These are phyloP conservation scores for Alcis repandata DNA, from an alignment of 2,888 invertebrate species.

Conservation along the genomic window DNA sequence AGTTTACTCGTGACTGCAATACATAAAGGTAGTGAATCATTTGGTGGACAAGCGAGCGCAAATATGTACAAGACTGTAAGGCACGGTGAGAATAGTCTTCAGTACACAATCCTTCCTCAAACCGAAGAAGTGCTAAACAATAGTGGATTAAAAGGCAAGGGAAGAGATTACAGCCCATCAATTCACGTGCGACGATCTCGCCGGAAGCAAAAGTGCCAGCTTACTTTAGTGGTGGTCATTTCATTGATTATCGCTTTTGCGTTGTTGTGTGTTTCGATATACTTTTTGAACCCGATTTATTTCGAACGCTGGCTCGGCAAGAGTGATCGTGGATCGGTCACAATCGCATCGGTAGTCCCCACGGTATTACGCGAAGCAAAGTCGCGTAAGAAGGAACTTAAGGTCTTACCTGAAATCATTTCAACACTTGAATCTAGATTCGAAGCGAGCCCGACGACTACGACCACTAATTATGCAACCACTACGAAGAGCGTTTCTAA, in stretches of 20 bases:
- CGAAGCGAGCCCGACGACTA: constrained; percentile 60
- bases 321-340: constrained; percentile 12
- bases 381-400: constrained; percentile 77
- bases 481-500: constrained; percentile 45
- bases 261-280: constrained; percentile 50
- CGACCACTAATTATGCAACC: constrained; percentile 59
- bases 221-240: constrained; percentile 71
- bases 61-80: constrained; percentile 92
- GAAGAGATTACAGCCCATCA: constrained; percentile 82
- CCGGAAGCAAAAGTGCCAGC: constrained; percentile 73
- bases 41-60: constrained; percentile 65
- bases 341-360: constrained; percentile 60
- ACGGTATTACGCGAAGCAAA: constrained; percentile 67
- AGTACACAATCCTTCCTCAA: constrained; percentile 91
- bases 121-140: constrained; percentile 89
- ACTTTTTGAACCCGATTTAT: constrained; percentile 64
- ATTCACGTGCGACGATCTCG: constrained; percentile 76
- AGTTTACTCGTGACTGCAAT: constrained; percentile 60
- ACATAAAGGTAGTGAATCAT: constrained; percentile 76
- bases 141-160: constrained; percentile 86
- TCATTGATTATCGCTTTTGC: constrained; percentile 68
- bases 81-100: constrained; percentile 91
- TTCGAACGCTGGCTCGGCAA: constrained; percentile 40
- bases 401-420: constrained; percentile 64
- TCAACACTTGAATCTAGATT: constrained; percentile 62